These are phyloP conservation scores for Drosophila kambysellisi DNA, from an alignment of 2,888 invertebrate species.

Conservation along the genomic window DNA sequence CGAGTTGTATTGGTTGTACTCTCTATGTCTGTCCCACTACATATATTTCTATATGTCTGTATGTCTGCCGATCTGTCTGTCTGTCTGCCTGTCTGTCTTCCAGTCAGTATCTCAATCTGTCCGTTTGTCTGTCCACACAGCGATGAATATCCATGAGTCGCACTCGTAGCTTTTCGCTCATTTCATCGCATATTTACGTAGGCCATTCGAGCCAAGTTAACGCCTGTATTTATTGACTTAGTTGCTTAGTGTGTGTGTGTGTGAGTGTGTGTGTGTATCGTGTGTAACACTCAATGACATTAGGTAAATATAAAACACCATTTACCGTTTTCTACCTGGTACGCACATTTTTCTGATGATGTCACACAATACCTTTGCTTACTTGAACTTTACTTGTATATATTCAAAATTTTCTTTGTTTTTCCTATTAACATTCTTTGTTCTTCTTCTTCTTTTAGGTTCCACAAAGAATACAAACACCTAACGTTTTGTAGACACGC, in stretches of 20 bases:
- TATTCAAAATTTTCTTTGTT: background rate
- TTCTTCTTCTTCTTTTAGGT: conserved; percentile 15
- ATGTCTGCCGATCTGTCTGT: background rate
- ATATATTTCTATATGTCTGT: conserved; percentile 21
- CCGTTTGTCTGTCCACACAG: conserved; percentile 28
- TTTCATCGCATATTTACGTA: conserved; percentile 76
- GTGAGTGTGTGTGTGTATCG: conserved; percentile 21
- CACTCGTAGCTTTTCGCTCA: conserved; percentile 63
- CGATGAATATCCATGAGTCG: conserved; percentile 44
- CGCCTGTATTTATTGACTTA: conserved; percentile 81
- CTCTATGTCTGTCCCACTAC: conserved; percentile 34
- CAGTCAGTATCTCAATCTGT: background rate
- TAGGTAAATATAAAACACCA: conserved; percentile 67
- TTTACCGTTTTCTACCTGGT: conserved; percentile 66
- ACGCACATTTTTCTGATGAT: conserved; percentile 60
- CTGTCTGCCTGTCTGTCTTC: background rate
- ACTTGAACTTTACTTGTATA: background rate
- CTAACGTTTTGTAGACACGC: conserved; percentile 1
- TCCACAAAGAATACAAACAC: background rate
- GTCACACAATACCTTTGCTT: conserved; percentile 54
- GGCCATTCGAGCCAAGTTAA: conserved; percentile 75
- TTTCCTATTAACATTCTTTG: background rate
- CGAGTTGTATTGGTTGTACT: conserved; percentile 48
- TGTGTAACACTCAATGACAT: conserved; percentile 59
- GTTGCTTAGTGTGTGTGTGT: conserved; percentile 53